phyloP scores from a whole-genome alignment of 2,797 vertebrate species.

The Anguilla anguilla region DNA sequence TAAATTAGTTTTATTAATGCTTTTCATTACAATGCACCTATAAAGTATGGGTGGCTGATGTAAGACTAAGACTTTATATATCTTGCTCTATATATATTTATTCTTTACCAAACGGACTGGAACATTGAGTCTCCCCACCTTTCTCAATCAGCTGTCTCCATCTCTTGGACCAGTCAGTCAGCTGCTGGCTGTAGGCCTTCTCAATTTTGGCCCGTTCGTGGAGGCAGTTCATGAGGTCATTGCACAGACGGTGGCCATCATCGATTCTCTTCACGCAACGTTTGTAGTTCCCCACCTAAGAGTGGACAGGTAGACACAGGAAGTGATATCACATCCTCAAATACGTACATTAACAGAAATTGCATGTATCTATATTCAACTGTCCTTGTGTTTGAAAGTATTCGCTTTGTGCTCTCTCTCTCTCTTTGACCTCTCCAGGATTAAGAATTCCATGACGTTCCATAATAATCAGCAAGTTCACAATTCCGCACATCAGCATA shows the following conservation, averaged over 20 bases:
- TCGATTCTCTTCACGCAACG: slow-evolving; percentile 91
- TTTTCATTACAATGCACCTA: background rate
- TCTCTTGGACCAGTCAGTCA: slow-evolving; percentile 95
- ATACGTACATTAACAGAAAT: background rate
- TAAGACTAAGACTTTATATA: background rate
- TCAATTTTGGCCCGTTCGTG: slow-evolving; percentile 98
- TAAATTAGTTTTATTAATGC: background rate
- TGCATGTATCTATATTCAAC: background rate
- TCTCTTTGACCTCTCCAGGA: background rate
- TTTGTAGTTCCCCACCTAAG: slow-evolving; percentile 95
- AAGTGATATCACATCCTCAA: background rate
- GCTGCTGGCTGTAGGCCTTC: slow-evolving; percentile 92
- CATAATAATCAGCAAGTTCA: background rate
- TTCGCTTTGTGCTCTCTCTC: background rate
- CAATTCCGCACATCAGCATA: background rate
- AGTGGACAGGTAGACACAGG: background rate
- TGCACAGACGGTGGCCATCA: slow-evolving; percentile 94
- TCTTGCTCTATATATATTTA: background rate
- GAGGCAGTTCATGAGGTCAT: slow-evolving; percentile 94
- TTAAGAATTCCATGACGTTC: background rate
- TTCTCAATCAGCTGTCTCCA: slow-evolving; percentile 96
- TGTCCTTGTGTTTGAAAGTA: background rate
- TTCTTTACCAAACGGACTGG: background rate
- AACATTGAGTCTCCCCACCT: slow-evolving; percentile 67
- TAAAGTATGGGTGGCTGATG: background rate